Evolutionary conservation across 2,888 invertebrate genomes (phyloP), one percentile per base, ranked within the genome.

Genomic region (Sesia apiformis): DNA sequence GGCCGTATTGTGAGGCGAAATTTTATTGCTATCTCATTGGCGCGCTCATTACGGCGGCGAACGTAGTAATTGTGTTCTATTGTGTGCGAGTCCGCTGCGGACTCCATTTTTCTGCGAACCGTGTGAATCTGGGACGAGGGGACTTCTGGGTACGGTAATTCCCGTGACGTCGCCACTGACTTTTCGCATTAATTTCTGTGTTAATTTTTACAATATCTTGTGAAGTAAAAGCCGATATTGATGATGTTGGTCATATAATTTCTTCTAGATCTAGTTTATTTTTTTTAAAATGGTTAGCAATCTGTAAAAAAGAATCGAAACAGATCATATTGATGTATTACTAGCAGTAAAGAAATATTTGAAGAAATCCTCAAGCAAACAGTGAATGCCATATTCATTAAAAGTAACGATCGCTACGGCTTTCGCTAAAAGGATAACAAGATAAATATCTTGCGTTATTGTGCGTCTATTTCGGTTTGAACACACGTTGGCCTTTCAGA

Each of bases 21-120:
- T 86, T 88, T 88, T 88, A 88, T 87, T 77, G 85, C 86, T 79
- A 84, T 85, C 88, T 86, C 87, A 87, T 88, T 86, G 84, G 78
- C 73, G 67, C 74, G 72, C 78, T 87, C 81, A 85, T 88, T 85
- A 86, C 74, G 69, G 60, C 63, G 61, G 23, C 64, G 60, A 58
- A 63, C 72, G 84, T 46, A 8, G 55, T 88, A 87, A 87, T 89
- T 86, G 78, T 81, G 73, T 66, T 64, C 86, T 72, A 89, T 89
- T 89, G 87, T 88, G 64, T 61, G 59, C 59, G 52, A 42, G 58
- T 63, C 72, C 66, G 65, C 69, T 65, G 71, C 61, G 73, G 23
- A 23, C 8, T 46, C 76, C 74, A 70, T 84, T 84, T 84, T 86
- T 82, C 78, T 78, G 72, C 72, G 69, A 71, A 78, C 70, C 81